Evolutionary conservation across 2,888 invertebrate species (phyloP).

Genomic region (Microdon myrmicae): DNA sequence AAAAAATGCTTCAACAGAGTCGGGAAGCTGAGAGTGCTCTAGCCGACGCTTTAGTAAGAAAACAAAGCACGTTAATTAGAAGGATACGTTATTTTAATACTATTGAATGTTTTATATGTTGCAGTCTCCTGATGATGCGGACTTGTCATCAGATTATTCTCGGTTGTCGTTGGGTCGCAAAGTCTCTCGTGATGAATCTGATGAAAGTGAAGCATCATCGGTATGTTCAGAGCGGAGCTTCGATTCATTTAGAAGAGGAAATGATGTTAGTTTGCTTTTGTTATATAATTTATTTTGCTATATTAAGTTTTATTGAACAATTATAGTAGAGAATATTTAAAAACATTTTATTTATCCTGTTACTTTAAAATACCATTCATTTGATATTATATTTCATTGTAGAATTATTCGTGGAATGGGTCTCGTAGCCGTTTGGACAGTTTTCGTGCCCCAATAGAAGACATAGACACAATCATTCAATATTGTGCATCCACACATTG

Average conservation of each 20-base stretch:
- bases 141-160: slow-evolving; percentile 58
- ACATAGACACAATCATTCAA: slow-evolving; percentile 85
- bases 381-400: slow-evolving; percentile 57
- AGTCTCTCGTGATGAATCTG: slow-evolving; percentile 77
- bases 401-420: slow-evolving; percentile 87
- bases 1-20: slow-evolving; percentile 85
- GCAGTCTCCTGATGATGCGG: slow-evolving; percentile 70
- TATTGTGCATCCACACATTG: slow-evolving; percentile 90
- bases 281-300: slow-evolving; percentile 64
- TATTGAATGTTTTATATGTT: too few relatives aligned
- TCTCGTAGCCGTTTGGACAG: slow-evolving; percentile 80
- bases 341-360: slow-evolving; percentile 14
- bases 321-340: not conserved
- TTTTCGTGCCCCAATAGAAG: slow-evolving; percentile 75
- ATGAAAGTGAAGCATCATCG: slow-evolving; percentile 94
- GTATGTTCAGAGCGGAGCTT: slow-evolving; percentile 92
- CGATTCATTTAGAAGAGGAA: slow-evolving; percentile 81
- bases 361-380: slow-evolving; percentile 9
- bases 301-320: slow-evolving; percentile 20
- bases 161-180: slow-evolving; percentile 68
- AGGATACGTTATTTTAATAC: slow-evolving; percentile 3
- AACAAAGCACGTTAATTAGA: slow-evolving; percentile 8
- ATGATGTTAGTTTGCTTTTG: slow-evolving; percentile 75
- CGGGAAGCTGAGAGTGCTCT: slow-evolving; percentile 87
- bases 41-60: slow-evolving; percentile 75